Evolutionary conservation across 64 coral and sea anemone genomes (phyloP).

Genomic region (Orbicella faveolata): DNA sequence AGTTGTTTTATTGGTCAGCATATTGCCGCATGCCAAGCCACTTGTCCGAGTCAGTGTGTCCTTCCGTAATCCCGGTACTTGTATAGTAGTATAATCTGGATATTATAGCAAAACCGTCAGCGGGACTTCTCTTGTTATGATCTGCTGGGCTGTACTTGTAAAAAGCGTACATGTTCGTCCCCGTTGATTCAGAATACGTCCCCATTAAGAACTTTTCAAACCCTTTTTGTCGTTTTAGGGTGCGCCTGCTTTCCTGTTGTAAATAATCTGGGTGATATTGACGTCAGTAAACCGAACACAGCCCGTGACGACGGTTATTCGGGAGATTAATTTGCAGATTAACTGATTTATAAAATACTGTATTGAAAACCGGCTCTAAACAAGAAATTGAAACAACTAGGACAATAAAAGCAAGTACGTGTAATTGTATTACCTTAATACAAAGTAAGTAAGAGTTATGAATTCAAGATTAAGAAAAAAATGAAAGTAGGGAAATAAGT

Average conservation of each 20-base stretch:
- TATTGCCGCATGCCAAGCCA: slow-evolving; percentile 60
- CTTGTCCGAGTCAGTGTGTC: slow-evolving; percentile 13
- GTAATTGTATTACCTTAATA: too few species aligned
- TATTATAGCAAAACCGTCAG: slow-evolving; percentile 39
- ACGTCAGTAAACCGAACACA: slow-evolving; percentile 73
- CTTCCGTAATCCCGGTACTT: slow-evolving; percentile 23
- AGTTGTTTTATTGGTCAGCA: not conserved
- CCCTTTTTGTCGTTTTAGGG: slow-evolving; percentile 22
- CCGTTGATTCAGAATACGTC: not conserved
- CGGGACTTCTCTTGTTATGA: not conserved
- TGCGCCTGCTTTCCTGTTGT: slow-evolving; percentile 33
- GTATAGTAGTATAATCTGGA: slow-evolving; percentile 8
- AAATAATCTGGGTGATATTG: slow-evolving; percentile 60
- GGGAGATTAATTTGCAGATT: too few species aligned
- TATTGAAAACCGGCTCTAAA: too few species aligned
- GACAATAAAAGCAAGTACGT: too few species aligned
- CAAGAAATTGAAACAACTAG: too few species aligned
- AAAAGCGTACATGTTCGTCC: slow-evolving; percentile 40
- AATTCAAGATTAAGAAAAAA: too few species aligned
- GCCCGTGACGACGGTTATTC: not conserved
- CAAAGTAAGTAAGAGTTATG: too few species aligned
- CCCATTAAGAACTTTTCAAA: slow-evolving; percentile 79
- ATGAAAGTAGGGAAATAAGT: too few species aligned
- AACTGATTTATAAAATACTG: too few species aligned
- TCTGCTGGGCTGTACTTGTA: slow-evolving; percentile 3